Conservation (phyloP, 2,888 invertebrate genomes). For the Abrostola tripartita region DNA sequence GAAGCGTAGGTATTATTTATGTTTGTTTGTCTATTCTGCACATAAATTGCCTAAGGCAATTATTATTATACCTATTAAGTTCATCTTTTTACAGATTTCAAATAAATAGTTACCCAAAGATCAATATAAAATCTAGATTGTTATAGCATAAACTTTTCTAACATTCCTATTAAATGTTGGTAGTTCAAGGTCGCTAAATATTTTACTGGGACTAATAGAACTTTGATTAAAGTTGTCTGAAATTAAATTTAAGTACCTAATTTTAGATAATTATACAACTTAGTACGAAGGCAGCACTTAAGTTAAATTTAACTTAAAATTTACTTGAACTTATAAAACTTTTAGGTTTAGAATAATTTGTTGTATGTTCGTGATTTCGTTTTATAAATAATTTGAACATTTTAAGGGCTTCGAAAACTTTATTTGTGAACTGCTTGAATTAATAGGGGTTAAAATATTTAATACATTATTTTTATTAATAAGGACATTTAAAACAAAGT, state of each 20-base stretch:
- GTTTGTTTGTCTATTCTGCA: neutral
- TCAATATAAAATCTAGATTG: too few relatives aligned
- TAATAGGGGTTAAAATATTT: too few relatives aligned
- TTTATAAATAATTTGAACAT: too few relatives aligned
- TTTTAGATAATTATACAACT: neutral
- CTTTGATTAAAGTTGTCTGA: neutral
- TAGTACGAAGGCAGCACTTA: neutral
- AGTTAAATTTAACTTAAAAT: neutral
- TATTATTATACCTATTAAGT: too few relatives aligned
- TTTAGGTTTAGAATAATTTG: neutral
- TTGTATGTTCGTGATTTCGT: neutral
- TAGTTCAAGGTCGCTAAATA: neutral
- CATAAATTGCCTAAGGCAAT: neutral
- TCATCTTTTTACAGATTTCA: too few relatives aligned
- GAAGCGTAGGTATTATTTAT: neutral
- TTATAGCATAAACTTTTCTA: neutral
- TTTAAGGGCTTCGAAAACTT: too few relatives aligned
- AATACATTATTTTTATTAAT: too few relatives aligned
- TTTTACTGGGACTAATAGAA: neutral
- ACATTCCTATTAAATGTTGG: neutral
- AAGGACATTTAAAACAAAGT: too few relatives aligned
- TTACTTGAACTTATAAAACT: neutral
- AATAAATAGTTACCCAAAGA: too few relatives aligned
- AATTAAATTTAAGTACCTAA: neutral
- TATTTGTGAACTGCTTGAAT: too few relatives aligned